phyloP scores from a whole-genome alignment of 2,888 invertebrate species.

The Lithophane leautieri region DNA sequence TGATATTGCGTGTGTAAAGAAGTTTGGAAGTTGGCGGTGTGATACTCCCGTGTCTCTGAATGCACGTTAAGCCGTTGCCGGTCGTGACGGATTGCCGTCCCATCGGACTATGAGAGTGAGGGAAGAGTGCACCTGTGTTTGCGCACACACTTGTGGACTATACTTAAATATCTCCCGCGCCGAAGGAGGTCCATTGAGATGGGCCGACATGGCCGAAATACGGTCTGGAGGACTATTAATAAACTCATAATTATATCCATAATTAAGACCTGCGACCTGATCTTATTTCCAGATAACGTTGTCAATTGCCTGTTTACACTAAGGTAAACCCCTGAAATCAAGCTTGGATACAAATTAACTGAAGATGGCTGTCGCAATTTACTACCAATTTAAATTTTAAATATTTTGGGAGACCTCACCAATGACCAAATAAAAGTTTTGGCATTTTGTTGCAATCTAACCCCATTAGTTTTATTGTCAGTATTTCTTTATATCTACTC shows the following conservation, averaged over 20 bases:
- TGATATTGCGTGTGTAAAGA: neutral
- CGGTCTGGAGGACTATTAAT: neutral
- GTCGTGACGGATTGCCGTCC: too few relatives aligned
- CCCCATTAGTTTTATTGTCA: neutral
- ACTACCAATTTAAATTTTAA: neutral
- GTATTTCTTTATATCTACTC: neutral
- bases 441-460: neutral
- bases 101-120: too few relatives aligned
- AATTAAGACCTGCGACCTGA: neutral
- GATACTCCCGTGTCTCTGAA: too few relatives aligned
- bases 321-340: neutral
- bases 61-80: too few relatives aligned
- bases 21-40: too few relatives aligned
- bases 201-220: neutral
- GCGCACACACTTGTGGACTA: too few relatives aligned
- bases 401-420: neutral
- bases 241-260: neutral
- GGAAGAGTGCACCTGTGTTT: too few relatives aligned
- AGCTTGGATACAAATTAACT: neutral
- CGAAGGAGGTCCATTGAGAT: too few relatives aligned
- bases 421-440: neutral
- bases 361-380: neutral
- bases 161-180: too few relatives aligned
- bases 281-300: neutral
- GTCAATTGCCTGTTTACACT: neutral